Evolutionary conservation across 2,113 vertebrate species (phyloP), one percentile per base, ranked within the genome.

Genomic region (Nettapus auritus): DNA sequence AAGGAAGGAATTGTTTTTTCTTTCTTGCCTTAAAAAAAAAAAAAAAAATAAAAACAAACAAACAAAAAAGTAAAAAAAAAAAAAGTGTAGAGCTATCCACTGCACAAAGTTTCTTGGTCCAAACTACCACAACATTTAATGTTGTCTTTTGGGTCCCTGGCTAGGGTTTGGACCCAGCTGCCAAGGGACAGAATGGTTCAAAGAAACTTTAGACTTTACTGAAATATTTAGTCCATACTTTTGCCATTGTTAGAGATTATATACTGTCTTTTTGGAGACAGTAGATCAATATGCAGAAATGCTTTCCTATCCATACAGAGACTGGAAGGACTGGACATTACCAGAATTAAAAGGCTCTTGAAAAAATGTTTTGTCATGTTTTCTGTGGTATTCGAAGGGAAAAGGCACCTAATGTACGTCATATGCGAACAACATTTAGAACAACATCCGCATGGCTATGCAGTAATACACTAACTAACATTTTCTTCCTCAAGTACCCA

Each of bases 361-460:
- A 91, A 81, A 89, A 88, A 78, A 31, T 44, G 40, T 4, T 86
- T 93, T 82, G 62, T 14, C 53, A 67, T 68, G 28, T 80, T 94
- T 84, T 82, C 80, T 70, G 29, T 83, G 28, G 18, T 82, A 80
- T 42, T 40, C 55, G 95, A 87, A 97, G 80, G 89, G 81, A 90
- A 97, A 29, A 94, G 77, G 63, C 34, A 87, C 29, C 91, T n/a
- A 57, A 21, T 85, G 62, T 16, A 53, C 62, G 85, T 86, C 74
- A 46, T 33, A 29, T 9, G 20, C 8, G 17, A 84, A 78, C 59
- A 88, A 82, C n/a, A 53, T 71, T 64, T 88, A 69, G 63, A 26
- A 91, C 56, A 94, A 94, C 42, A 93, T 76, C 44, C n/a, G 83
- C 19, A 38, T 93, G 66, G 66, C 25, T 64, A 82, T 88, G 31